Percentiles rank a stretch among this genome's conserved stretches.
Evolutionary conservation across 2,113 vertebrate genomes (phyloP).

Genomic region (Tonatia bakeri): DNA sequence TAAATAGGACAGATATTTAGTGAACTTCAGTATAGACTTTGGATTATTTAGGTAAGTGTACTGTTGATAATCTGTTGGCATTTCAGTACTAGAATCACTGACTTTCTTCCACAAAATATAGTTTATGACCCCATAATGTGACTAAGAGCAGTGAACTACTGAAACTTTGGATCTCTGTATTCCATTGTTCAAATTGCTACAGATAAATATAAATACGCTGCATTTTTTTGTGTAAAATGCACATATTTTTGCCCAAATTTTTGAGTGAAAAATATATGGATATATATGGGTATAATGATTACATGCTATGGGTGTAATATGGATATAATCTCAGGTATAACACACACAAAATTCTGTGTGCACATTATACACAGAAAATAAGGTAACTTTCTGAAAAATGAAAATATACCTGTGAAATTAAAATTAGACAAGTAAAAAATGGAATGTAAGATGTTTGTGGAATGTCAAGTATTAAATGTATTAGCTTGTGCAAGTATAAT

Average conservation of each 20-base stretch:
- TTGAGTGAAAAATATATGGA: too few relatives aligned
- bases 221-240: too few relatives aligned
- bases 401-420: not conserved
- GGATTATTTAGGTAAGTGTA: not conserved
- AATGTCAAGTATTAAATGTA: not conserved
- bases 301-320: too few relatives aligned
- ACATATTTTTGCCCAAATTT: too few relatives aligned
- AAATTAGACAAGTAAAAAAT: not conserved
- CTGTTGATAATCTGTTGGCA: not conserved
- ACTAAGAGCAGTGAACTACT: not conserved
- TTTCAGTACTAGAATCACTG: not conserved
- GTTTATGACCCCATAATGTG: too few relatives aligned
- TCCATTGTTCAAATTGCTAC: not conserved
- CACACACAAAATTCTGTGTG: too few relatives aligned
- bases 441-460: not conserved
- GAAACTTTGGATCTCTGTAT: not conserved
- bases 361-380: too few relatives aligned
- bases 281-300: too few relatives aligned
- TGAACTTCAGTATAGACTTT: not conserved
- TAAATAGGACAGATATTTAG: not conserved
- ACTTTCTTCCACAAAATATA: not conserved
- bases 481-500: not conserved
- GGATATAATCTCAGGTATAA: too few relatives aligned
- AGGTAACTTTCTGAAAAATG: not conserved
- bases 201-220: not conserved